Evolutionary conservation across 2,797 vertebrate species (phyloP).

Genomic region (Leptoclinus maculatus): DNA sequence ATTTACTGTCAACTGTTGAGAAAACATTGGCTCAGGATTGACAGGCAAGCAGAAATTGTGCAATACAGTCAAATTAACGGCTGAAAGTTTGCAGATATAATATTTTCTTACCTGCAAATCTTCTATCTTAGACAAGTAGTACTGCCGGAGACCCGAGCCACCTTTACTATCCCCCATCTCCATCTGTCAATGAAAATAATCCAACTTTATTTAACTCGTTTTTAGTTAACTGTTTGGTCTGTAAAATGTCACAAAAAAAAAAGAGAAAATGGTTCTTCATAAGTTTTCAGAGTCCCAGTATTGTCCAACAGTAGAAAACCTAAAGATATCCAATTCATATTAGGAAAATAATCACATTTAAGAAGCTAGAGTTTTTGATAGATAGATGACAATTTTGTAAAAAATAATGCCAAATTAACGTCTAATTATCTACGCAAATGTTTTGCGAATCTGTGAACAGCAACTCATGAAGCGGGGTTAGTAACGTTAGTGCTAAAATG

Average conservation of each 20-base stretch:
- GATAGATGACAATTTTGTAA: not conserved
- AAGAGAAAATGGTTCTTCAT: not conserved
- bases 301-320: not conserved
- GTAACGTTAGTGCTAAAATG: not conserved
- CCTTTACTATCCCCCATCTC: slow-evolving; percentile 95
- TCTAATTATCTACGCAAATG: not conserved
- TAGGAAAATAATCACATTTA: not conserved
- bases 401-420: not conserved
- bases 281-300: not conserved
- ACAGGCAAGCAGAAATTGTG: accelerated
- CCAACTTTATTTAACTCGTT: not conserved
- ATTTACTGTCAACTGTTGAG: slow-evolving; percentile 91
- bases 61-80: not conserved
- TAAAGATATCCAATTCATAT: not conserved
- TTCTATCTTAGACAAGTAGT: slow-evolving; percentile 98
- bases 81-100: not conserved
- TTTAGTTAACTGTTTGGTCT: not conserved
- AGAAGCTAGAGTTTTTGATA: not conserved
- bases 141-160: slow-evolving; percentile 94
- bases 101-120: slow-evolving; percentile 91
- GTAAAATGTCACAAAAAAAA: not conserved
- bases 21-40: slow-evolving; percentile 13
- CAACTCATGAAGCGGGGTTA: not conserved
- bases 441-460: not conserved
- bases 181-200: slow-evolving; percentile 84